These are phyloP conservation scores for Protosalanx chinensis DNA, from an alignment of 2,797 vertebrate species.

Conservation along the genomic window DNA sequence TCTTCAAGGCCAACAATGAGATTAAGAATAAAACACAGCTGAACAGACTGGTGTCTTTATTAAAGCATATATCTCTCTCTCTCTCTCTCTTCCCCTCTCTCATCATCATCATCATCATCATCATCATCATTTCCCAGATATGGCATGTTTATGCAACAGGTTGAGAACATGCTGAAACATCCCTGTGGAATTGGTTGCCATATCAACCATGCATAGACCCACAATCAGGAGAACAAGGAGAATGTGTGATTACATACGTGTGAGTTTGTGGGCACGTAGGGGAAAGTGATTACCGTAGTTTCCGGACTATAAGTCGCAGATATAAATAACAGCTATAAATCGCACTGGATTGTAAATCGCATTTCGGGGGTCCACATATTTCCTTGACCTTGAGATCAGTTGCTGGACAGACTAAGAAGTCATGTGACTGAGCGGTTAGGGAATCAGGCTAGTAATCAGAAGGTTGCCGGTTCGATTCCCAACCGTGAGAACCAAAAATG, in stretches of 20 bases:
- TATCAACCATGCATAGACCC: slow-evolving; percentile 29
- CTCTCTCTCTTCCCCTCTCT: background rate
- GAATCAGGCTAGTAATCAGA: no score
- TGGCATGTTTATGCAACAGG: slow-evolving; percentile 31
- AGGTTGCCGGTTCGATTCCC: no score
- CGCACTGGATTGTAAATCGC: no score
- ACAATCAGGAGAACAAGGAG: background rate
- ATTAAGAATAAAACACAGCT: slow-evolving; percentile 20
- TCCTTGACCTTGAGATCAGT: no score
- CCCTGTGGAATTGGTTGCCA: slow-evolving; percentile 32
- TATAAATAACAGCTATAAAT: no score
- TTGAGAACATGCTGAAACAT: slow-evolving; percentile 23
- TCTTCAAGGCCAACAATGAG: slow-evolving; percentile 8
- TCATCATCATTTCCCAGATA: background rate
- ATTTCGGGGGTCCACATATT: no score
- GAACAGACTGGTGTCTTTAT: slow-evolving; percentile 23
- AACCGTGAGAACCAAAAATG: no score
- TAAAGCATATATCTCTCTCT: background rate
- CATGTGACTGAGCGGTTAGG: no score
- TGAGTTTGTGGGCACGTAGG: background rate
- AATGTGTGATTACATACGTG: no score
- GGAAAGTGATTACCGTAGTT: background rate
- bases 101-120: background rate
- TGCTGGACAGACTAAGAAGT: no score
- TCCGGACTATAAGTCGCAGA: no score